Conservation (phyloP, 2,113 vertebrate genomes). For the Oreotrochilus melanogaster region DNA sequence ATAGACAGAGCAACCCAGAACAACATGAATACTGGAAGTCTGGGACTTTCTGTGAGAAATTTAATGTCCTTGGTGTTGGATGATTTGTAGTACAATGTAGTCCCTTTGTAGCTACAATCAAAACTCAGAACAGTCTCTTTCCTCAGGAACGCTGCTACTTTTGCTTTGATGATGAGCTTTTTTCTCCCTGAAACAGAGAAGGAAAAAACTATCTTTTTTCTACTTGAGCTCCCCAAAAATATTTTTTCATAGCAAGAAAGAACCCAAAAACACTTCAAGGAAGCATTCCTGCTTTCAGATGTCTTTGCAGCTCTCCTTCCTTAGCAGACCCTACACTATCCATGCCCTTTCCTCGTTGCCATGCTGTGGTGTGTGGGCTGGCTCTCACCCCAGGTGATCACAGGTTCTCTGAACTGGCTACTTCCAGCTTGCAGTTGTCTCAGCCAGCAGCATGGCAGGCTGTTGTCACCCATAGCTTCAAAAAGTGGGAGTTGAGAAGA, state of each 20-base stretch:
- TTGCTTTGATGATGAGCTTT: not conserved
- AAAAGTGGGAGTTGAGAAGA: not conserved
- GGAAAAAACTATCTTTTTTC: not conserved
- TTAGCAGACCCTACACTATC: not conserved
- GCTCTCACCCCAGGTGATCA: not conserved
- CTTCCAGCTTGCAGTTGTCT: not conserved
- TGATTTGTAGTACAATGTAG: not conserved
- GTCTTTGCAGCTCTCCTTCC: not conserved
- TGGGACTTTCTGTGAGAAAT: not conserved
- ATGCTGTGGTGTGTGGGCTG: rapidly evolving
- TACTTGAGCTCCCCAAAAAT: not conserved
- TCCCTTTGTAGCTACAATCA: not conserved
- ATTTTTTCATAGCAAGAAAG: not conserved
- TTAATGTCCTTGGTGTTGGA: not conserved
- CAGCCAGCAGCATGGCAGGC: not conserved
- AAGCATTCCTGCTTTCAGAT: not conserved
- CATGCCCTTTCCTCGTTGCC: rapidly evolving
- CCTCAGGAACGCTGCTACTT: not conserved
- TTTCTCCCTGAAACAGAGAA: not conserved
- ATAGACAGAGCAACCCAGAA: not conserved
- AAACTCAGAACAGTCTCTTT: not conserved
- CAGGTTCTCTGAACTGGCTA: not conserved
- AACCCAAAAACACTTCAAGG: not conserved
- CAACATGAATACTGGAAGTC: rapidly evolving
- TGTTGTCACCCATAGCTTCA: not conserved